Percentiles rank a stretch among this genome's conserved stretches.
phyloP scores from a whole-genome alignment of 1,140 invertebrate genomes.

The Bombus haemorrhoidalis region DNA sequence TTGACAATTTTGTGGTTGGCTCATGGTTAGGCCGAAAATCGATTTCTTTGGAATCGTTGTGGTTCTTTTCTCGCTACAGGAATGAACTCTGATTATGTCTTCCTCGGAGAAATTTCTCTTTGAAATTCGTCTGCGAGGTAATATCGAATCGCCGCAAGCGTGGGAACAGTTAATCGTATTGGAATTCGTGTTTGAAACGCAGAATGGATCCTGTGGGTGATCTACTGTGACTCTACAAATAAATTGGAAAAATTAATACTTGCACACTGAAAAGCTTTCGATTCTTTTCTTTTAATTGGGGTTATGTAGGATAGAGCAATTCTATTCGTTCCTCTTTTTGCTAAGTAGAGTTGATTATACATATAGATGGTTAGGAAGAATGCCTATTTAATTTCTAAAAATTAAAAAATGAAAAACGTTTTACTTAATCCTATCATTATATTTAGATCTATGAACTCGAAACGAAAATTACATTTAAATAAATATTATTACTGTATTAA shows the following conservation, averaged over 20 bases:
- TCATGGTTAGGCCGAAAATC: not conserved
- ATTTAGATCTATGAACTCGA: too few relatives aligned
- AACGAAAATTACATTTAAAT: too few relatives aligned
- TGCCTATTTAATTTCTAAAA: too few relatives aligned
- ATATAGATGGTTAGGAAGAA: too few relatives aligned
- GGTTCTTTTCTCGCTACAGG: not conserved
- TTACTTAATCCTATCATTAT: too few relatives aligned
- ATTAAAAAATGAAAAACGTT: too few relatives aligned
- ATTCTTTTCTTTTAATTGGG: not conserved
- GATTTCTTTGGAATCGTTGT: constrained; percentile 11
- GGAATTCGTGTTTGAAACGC: not conserved
- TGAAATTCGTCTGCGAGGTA: not conserved
- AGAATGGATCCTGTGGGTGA: not conserved
- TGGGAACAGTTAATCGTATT: not conserved
- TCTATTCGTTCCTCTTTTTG: too few relatives aligned
- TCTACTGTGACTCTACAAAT: constrained; percentile 25
- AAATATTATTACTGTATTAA: too few relatives aligned
- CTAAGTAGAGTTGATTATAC: too few relatives aligned
- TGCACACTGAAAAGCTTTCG: too few relatives aligned
- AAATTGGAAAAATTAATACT: too few relatives aligned
- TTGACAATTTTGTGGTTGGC: constrained; percentile 46
- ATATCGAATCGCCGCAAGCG: constrained; percentile 30
- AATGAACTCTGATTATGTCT: not conserved
- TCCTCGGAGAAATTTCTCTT: constrained; percentile 33
- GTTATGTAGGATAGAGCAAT: too few relatives aligned